Evolutionary conservation across 2,888 invertebrate species (phyloP).

Genomic region (Spodoptera exigua): DNA sequence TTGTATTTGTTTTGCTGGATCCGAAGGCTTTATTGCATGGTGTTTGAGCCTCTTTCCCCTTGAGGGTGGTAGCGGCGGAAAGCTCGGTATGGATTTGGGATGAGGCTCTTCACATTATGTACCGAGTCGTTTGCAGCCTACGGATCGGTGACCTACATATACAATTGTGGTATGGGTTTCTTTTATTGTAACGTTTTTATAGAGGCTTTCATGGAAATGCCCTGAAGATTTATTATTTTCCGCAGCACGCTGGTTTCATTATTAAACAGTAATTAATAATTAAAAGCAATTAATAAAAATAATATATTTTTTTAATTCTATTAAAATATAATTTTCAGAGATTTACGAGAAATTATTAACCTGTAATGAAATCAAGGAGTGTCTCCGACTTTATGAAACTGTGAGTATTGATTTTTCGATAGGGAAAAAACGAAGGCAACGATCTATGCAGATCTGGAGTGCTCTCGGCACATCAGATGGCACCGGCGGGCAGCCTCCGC

Average conservation of each 20-base stretch:
- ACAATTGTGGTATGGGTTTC: constrained; percentile 50
- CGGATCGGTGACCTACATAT: constrained; percentile 70
- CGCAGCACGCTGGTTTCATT: background rate
- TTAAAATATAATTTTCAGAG: constrained; percentile 45
- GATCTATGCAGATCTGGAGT: constrained; percentile 90
- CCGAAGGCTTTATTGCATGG: constrained; percentile 87
- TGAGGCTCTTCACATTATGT: constrained; percentile 84
- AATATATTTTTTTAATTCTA: constrained; percentile 29
- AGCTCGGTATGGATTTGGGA: constrained; percentile 84
- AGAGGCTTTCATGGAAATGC: background rate
- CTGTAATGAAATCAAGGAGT: constrained; percentile 81
- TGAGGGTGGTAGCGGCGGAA: constrained; percentile 84
- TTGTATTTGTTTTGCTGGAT: constrained; percentile 89
- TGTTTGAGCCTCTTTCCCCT: constrained; percentile 87
- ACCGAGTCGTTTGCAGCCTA: constrained; percentile 75
- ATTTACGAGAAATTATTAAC: constrained; percentile 64
- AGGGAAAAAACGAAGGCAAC: constrained; percentile 89
- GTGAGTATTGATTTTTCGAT: constrained; percentile 89
- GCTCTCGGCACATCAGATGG: constrained; percentile 90
- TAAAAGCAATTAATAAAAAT: background rate
- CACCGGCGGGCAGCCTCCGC: constrained; percentile 89
- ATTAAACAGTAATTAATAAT: constrained; percentile 1
- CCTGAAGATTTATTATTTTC: background rate
- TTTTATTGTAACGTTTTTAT: constrained; percentile 25
- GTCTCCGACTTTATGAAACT: constrained; percentile 85